Evolutionary conservation across 2,113 vertebrate genomes (phyloP), one percentile per base, ranked within the genome.

Genomic region (Ailuropoda melanoleuca): DNA sequence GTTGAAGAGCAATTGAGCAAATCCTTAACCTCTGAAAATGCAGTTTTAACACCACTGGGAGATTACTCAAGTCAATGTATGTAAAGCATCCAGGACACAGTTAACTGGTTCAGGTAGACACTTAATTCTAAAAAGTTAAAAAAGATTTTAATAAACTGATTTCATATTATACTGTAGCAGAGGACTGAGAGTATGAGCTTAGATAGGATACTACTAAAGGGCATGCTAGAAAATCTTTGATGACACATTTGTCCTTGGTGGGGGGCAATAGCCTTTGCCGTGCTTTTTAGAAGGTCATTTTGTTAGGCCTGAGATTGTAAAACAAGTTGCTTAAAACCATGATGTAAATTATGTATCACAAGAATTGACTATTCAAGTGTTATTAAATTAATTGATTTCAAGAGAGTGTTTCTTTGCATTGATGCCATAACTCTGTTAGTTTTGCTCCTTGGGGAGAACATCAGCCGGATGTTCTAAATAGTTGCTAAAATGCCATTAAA

Each of bases 341-440:
- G n/a, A 81, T 56, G 31, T 78, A 95, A 91, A 55, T 48, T 82
- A 72, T 58, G 19, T 64, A 58, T 64, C 6, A 48, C 6, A 82
- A 60, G 72, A 93, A 66, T 55, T 64, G n/a, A 96, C 66, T 72
- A 39, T 75, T 72, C 48, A 66, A 91, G 8, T 82, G 15, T 46
- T 89, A 72, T 93, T 82, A 90, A 88, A 90, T 92, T 66, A 82
- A 88, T 74, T 95, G 15, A 95, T 72, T 85, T 70, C 0, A 90
- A 31, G 26, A 80, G 17, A 64, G 13, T 43, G 1, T 66, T 90
- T 50, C 15, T 84, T 88, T 62, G 4, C 77, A 86, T 1, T 29
- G 50, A 95, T 58, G 15, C 5, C 46, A 55, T 91, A 84, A 84
- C 4, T 90, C 1, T 87, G 2, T 88, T 83, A 75, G 7, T 56